Evolutionary conservation across 2,888 invertebrate genomes (phyloP), one percentile per base, ranked within the genome.

Genomic region (Torymus tubicola): DNA sequence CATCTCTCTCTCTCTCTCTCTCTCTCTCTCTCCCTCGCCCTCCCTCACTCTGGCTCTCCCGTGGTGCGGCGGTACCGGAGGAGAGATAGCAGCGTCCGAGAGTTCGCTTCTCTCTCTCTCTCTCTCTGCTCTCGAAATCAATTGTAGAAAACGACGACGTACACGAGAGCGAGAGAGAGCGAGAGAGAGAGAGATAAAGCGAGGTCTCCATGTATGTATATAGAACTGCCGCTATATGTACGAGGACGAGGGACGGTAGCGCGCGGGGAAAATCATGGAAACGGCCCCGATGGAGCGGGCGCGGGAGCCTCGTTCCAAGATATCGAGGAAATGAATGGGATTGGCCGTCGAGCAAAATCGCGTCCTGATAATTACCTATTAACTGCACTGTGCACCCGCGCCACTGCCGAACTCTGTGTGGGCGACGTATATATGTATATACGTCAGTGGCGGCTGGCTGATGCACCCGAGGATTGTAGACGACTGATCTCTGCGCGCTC

Each of bases 291-390:
- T 60, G 55, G 70, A 53, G 50, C 67, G 63, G 50, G 52, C 82
- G 75, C 67, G 63, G 50, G 52, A 81, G 75, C 82, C 83, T 86
- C 85, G 85, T 84, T 85, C 86, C 86, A 89, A 89, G 89, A 89
- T 89, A 89, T 88, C 89, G 87, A 88, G 89, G 88, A 89, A 89
- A 89, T 88, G 88, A 89, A 89, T 87, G 87, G 88, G 87, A 89
- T 88, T 89, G 88, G 87, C 85, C 84, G 81, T 84, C 83, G 86
- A 82, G 86, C 86, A 85, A 86, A 89, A 87, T 87, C 85, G 88
- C 84, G 86, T 69, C 24, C 21, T 84, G 88, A 87, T 89, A 89
- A 89, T 89, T 89, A 89, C 88, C 88, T 87, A 88, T 89, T 89
- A 89, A 85, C 86, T 79, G 79, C 79, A 79, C 79, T 79, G 65